Evolutionary conservation across 2,888 invertebrate genomes (phyloP), one percentile per base, ranked within the genome.

Genomic region (Calameuta filiformis): DNA sequence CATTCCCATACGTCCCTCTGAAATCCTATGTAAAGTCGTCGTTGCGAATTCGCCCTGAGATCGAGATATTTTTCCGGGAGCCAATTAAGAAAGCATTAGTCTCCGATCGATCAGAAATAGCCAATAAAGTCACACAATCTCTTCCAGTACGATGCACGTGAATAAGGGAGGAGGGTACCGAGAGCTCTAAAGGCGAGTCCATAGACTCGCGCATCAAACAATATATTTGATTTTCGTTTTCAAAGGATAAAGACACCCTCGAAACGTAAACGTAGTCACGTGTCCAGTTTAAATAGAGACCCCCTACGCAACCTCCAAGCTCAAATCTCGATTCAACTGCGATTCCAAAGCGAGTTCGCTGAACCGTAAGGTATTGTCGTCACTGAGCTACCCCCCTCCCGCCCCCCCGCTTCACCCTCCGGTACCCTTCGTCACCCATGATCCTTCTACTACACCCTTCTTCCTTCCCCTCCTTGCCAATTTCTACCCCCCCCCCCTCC

Each of bases 171-270:
- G 84, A 81, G 80, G 76, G 77, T 79, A 77, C 77, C 68, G 82
- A 74, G 75, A 76, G 75, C 79, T 81, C 80, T 73, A 69, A 79
- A 76, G 71, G 74, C 68, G 69, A 68, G 31, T 56, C 35, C 76
- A 73, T 69, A 30, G 23, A 75, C 30, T 31, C 76, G 76, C 73
- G 71, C 76, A 73, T 74, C 69, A 81, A 86, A 87, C 88, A 88
- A 90, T 88, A 88, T 89, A 87, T 89, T 89, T 89, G 89, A 90
- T 90, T 90, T 89, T 83, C 88, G 86, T 88, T 89, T 89, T 89
- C 86, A 89, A 88, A 88, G 89, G 85, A 87, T 84, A 75, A 75
- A 76, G 80, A 79, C 78, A 81, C 84, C 86, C 86, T 82, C 81
- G 79, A 80, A 85, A 87, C 87, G 86, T 90, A 90, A 90, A 90